Conservation (phyloP, 2,888 invertebrate species). For the Physocephala rufipes region DNA sequence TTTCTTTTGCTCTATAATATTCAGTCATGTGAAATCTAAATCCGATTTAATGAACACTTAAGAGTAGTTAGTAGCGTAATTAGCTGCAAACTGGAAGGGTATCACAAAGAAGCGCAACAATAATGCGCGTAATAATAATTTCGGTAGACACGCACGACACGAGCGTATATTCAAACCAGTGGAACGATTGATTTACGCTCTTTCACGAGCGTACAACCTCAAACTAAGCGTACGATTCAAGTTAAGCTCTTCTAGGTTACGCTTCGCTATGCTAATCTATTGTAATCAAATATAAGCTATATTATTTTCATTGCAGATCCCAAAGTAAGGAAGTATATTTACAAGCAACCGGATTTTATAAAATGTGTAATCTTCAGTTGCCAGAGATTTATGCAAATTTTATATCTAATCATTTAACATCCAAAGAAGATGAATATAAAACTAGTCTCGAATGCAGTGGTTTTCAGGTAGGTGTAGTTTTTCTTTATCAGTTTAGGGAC, state of each 20-base stretch:
- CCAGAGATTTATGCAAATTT: slow-evolving; percentile 59
- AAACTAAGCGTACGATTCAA: no score
- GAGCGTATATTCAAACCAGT: no score
- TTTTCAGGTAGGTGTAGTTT: slow-evolving; percentile 6
- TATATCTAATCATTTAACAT: slow-evolving; percentile 49
- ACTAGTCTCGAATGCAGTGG: slow-evolving; percentile 15
- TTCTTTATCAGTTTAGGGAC: neutral
- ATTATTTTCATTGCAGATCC: slow-evolving; percentile 51
- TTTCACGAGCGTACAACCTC: no score
- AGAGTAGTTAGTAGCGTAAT: no score
- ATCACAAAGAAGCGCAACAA: no score
- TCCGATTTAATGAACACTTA: no score
- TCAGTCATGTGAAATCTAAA: no score
- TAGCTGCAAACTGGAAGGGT: no score
- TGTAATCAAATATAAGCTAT: neutral
- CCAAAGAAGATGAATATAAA: slow-evolving; percentile 43
- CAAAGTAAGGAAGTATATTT: slow-evolving; percentile 61
- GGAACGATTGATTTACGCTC: no score
- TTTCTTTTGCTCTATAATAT: neutral
- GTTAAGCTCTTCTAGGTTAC: neutral
- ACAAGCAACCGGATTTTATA: slow-evolving; percentile 64
- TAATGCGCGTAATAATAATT: no score
- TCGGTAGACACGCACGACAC: no score
- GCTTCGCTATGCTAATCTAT: neutral
- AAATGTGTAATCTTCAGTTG: slow-evolving; percentile 61